Percentiles rank a stretch among this genome's conserved stretches.
phyloP scores from a whole-genome alignment of 2,888 invertebrate genomes.

The Gastracanthus pulcherrimus region DNA sequence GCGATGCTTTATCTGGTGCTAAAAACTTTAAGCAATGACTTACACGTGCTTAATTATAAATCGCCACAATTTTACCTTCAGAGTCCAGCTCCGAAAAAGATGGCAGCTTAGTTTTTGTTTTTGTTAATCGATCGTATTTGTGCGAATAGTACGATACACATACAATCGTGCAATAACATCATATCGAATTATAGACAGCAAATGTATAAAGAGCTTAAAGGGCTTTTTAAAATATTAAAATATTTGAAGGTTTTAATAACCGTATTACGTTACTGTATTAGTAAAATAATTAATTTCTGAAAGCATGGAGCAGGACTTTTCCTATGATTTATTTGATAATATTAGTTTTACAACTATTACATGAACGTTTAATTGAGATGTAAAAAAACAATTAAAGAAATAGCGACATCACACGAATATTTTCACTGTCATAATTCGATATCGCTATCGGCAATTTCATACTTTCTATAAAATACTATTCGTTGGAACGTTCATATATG shows the following conservation, averaged over 20 bases:
- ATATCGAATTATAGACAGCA: neutral
- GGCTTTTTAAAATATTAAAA: neutral
- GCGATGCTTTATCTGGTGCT: neutral
- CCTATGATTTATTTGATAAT: too few relatives aligned
- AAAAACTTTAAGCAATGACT: slow-evolving; percentile 6
- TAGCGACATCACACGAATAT: neutral
- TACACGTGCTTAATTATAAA: slow-evolving; percentile 8
- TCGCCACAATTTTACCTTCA: slow-evolving; percentile 1
- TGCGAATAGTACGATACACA: slow-evolving; percentile 8
- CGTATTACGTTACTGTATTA: neutral
- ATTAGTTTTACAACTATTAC: too few relatives aligned
- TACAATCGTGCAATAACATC: slow-evolving; percentile 9
- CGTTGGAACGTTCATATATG: slow-evolving; percentile 6
- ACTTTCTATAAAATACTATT: slow-evolving; percentile 14
- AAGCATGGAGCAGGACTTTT: too few relatives aligned
- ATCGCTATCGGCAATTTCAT: neutral
- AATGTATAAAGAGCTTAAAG: neutral
- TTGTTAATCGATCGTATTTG: slow-evolving; percentile 6
- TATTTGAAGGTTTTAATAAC: neutral
- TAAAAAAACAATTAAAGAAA: neutral
- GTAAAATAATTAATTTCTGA: neutral
- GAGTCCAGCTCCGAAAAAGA: slow-evolving; percentile 46
- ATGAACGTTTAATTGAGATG: neutral
- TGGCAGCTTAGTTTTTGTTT: slow-evolving; percentile 29
- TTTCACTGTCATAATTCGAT: slow-evolving; percentile 2